Conservation (phyloP, 2,113 vertebrate genomes). For the Callipepla squamata region DNA sequence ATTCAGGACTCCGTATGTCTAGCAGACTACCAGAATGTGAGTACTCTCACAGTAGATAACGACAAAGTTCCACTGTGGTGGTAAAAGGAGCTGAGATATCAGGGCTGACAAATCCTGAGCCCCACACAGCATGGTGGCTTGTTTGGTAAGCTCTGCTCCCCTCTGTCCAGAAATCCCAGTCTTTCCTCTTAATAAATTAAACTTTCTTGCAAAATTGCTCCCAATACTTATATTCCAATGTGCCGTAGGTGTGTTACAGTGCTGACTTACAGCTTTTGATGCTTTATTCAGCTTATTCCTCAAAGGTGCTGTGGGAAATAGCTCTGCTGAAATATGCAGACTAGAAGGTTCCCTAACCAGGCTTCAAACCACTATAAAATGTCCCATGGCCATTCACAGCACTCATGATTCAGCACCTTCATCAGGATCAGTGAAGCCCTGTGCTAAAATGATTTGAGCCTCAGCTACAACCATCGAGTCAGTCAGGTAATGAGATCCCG, state of each 20-base stretch:
- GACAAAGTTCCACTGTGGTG: not conserved
- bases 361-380: not conserved
- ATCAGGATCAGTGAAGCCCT: not conserved
- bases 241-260: not conserved
- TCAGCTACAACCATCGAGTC: not conserved
- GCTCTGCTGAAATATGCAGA: not conserved
- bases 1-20: not conserved
- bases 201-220: not conserved
- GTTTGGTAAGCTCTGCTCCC: not conserved
- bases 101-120: not conserved
- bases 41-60: rapidly evolving
- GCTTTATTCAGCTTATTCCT: not conserved
- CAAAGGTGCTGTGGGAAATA: not conserved
- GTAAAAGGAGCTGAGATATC: not conserved
- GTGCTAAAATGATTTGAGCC: not conserved
- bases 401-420: not conserved
- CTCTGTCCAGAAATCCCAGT: not conserved
- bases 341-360: not conserved
- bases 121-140: rapidly evolving
- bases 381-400: not conserved
- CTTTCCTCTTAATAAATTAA: not conserved
- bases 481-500: not conserved
- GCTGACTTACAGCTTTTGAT: not conserved
- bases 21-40: not conserved
- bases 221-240: not conserved